Base-by-base conservation (phyloP, 2,888 invertebrate species). In the Chorisops tibialis region DNA sequence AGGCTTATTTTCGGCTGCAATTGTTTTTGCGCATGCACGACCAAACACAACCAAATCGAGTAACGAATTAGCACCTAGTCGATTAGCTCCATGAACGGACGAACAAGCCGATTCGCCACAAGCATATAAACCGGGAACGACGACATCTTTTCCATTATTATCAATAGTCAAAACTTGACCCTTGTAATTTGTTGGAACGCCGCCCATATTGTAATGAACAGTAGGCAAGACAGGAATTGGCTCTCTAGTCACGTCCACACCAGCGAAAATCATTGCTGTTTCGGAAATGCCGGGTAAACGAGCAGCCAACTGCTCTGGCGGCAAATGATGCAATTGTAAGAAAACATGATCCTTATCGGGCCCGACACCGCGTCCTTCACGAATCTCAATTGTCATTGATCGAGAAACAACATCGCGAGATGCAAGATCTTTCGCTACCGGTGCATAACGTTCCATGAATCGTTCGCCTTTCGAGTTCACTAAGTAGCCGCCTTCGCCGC, bases 181-280 rank as follows among this genome's bases (percentile, higher is more conserved):
- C 70, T 88, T 88, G 81, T 87, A 96, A 81, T 96, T 96, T 41
- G 96, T 96, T 2, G 96, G 96, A 7, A 93, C 84, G 65, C 96
- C 96, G 21, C 97, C 97, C 97, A 97, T 97, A 75, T 96, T 97
- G 80, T 97, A 97, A 78, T 97, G 97, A 11, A 97, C 96, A 6
- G 96, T 97, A 7, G 97, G 96, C 68, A 97, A 79, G 35, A 97
- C 96, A 0, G 96, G 96, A 69, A 97, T 94, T 16, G 96, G 94
- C 71, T 97, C 96, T 69, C 92, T 85, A 7, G 94, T 96, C 19
- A 96, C 96, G 77, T 97, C 96, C 9, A 97, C 96, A n/a, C 96
- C 96, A 22, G 96, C 93, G 78, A 97, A 97, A 75, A 96, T 94
- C 91, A 92, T 93, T n/a, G 96, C 96, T 0, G 96, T 96, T 81